Evolutionary conservation across 2,888 invertebrate species (phyloP), one percentile per base, ranked within the genome.

Genomic region (Sinhomidia bicolor): DNA sequence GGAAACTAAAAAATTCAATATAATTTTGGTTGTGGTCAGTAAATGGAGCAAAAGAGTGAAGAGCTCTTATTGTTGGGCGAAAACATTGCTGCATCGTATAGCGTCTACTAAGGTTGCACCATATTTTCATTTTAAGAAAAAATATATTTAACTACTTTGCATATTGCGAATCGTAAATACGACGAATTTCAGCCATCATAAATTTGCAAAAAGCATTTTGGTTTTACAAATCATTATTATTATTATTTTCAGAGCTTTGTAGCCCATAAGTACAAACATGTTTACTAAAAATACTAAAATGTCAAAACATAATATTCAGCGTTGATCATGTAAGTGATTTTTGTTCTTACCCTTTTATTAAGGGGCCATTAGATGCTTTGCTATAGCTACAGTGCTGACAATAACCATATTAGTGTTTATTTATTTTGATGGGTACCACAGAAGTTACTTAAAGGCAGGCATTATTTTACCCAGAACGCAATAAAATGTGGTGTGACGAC

Each of bases 11-110:
- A n/a, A 85, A 79, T 68, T 51, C 68, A 54, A 79, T 62, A 78
- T n/a, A 85, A 79, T 54, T 85, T 65, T 71, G 51, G 68, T 86
- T 74, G 86, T 74, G 86, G 86, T 86, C 86, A 80, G 12, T 60
- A 86, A 86, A 86, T 86, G 65, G 86, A 86, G 80, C 86, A 36
- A 36, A n/a, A 86, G 47, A 54, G 57, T 32, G 60, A 44, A 62
- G 23, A 80, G 29, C 44, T 74, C 36, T 3, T 9, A 12, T 57
- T 12, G 57, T 41, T 80, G 62, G 44, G 65, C 41, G 51, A 83
- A 26, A n/a, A 47, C 20, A 36, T 68, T 83, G 23, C 71, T 68
- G 17, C 82, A 83, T 74, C 44, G 47, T 74, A 26, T 74, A 71
- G 29, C 14, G 57, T n/a, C 17, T 57, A 3, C n/a, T 3, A 29